Base-by-base conservation (phyloP, 2,888 invertebrate genomes). In the Mythimna albipuncta region DNA sequence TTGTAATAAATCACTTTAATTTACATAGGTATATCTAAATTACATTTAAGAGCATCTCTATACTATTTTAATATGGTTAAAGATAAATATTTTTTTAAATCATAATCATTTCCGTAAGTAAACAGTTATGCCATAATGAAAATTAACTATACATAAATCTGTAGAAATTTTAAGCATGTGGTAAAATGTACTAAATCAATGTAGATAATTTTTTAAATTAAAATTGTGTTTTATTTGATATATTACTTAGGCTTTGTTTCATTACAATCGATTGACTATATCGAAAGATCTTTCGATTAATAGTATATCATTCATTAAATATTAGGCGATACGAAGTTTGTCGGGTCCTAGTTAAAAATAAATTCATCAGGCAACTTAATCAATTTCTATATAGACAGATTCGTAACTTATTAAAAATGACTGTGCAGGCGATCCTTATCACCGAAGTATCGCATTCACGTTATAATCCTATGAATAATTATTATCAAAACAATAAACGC, bases 401-500 rank as follows among this genome's bases (percentile, higher is more conserved):
- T 41, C 16, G 4, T 21, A 19, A 57, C 11, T 13, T 16, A 32
- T 41, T 41, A 72, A 50, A 72, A 13, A 58, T 59, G 58, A 52
- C 21, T 71, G 50, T 74, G 16, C 73, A 57, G 41, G 62, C 16
- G 44, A 69, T 44, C 64, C 69, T 72, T 79, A 81, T 79, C 81
- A 69, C 61, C 54, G 7, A 72, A 69, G 71, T 63, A 75, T 71
- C 52, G 21, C 55, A 41, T 67, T 80, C 41, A 55, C 58, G 44
- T 70, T 38, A 80, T 70, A 70, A 74, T 70, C 62, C 58, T 62
- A 55, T 64, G 50, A 69, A 73, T 77, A 69, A 72, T 80, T 58
- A 70, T 73, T 64, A 82, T 78, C 72, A 81, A 72, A 75, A 81
- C 72, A 82, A 70, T 80, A 77, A 81, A 82, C 62, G 19, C 47